Evolutionary conservation across 2,797 vertebrate species (phyloP), one percentile per base, ranked within the genome.

Genomic region (Heliangelus exortis): DNA sequence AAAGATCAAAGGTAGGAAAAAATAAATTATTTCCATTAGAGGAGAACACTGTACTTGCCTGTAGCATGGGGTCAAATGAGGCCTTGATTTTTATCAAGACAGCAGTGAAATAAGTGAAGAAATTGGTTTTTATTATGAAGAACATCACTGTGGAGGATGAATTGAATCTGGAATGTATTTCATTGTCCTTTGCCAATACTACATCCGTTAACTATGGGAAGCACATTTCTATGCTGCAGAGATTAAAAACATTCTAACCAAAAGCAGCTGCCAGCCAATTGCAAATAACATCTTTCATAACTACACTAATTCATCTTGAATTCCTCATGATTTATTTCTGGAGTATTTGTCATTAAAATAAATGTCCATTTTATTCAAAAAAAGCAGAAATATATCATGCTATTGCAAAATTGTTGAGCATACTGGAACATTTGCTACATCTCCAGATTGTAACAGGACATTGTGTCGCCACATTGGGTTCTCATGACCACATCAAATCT

Each of bases 231-330:
- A 48, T 62, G 48, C 22, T 79, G 72, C 20, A 66, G 74, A 95
- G 86, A 75, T 93, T 95, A 73, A 95, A 97, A 97, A 75, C 67
- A 87, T 89, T 66, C 50, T 66, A 95, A 65, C 41, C 17, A 91
- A 92, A 89, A 78, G 15, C 78, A 86, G 68, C 93, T 92, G 72
- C 75, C 65, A 89, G 54, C 21, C n/a, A 78, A 48, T 87, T 94
- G 62, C 65, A 72, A 93, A 88, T 95, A 59, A 78, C 31, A 36
- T 72, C 48, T 48, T 89, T 59, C 82, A 47, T 74, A 93, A 87
- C 80, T 84, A 29, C 11, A 15, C 34, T 90, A 90, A 65, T 93
- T 79, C 48, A 75, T 25, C 23, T 87, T 96, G 85, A 93, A 94
- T 84, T 88, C 11, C 15, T 73, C 13, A 72, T 80, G 66, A 73